These are phyloP conservation scores for Chrysomallon squamiferum DNA, from an alignment of 1,140 invertebrate genomes.

Conservation along the genomic window DNA sequence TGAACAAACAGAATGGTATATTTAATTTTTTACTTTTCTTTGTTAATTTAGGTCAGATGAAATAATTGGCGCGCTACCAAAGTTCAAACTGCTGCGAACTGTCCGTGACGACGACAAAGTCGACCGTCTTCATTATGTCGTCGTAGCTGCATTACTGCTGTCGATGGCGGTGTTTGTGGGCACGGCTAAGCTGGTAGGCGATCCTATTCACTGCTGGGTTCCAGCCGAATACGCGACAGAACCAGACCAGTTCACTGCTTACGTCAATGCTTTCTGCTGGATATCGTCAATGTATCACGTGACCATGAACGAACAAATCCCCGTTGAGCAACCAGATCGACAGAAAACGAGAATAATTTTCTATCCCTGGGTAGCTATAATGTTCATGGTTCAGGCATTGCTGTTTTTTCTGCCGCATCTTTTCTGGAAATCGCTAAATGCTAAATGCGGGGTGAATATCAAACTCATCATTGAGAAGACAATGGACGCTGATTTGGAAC, in stretches of 20 bases:
- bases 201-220: slow-evolving; percentile 82
- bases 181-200: slow-evolving; percentile 89
- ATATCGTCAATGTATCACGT: neutral
- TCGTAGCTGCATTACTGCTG: slow-evolving; percentile 77
- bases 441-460: neutral
- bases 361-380: slow-evolving; percentile 3
- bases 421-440: neutral
- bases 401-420: neutral
- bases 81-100: slow-evolving; percentile 16
- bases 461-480: neutral
- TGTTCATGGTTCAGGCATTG: neutral
- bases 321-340: neutral
- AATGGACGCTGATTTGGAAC: neutral
- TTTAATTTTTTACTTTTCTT: slow-evolving; percentile 4
- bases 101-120: slow-evolving; percentile 38
- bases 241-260: neutral
- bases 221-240: neutral
- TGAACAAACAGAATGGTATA: no score
- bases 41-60: slow-evolving; percentile 24
- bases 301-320: neutral
- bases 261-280: slow-evolving; percentile 2
- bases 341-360: neutral
- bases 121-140: slow-evolving; percentile 36
- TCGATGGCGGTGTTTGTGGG: slow-evolving; percentile 80
- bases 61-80: slow-evolving; percentile 21